Evolutionary conservation across 2,888 invertebrate species (phyloP).

Genomic region (Tetanocera ferruginea): DNA sequence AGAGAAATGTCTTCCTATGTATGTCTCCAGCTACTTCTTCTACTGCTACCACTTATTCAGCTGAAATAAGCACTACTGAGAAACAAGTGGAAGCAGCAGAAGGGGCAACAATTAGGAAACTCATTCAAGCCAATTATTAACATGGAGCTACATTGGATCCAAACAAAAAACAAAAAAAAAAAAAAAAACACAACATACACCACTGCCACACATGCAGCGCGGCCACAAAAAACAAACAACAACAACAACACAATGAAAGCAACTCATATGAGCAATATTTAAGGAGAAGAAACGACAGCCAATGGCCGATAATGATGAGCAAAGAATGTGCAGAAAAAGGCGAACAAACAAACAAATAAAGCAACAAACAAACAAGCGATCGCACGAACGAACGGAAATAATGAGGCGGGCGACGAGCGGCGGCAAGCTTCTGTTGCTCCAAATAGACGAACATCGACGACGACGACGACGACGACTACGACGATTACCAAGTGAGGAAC

Average conservation of each 20-base stretch:
- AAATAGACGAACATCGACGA: neutral
- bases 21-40: neutral
- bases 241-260: slow-evolving; percentile 21
- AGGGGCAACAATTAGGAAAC: slow-evolving; percentile 63
- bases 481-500: slow-evolving; percentile 22
- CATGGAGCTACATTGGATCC: slow-evolving; percentile 48
- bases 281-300: slow-evolving; percentile 3
- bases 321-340: slow-evolving; percentile 30
- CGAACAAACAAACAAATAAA: slow-evolving; percentile 2
- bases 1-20: slow-evolving; percentile 34
- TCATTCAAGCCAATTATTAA: slow-evolving; percentile 68
- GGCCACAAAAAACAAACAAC: neutral
- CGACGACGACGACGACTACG: neutral
- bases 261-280: slow-evolving; percentile 34
- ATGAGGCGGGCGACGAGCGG: neutral
- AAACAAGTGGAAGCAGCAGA: slow-evolving; percentile 29
- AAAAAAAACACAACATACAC: neutral
- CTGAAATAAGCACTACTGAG: neutral
- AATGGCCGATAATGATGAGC: slow-evolving; percentile 35
- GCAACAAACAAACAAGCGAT: neutral
- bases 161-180: neutral
- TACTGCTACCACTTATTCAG: neutral
- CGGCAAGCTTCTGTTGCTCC: slow-evolving; percentile 1
- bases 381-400: slow-evolving; percentile 4
- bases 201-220: slow-evolving; percentile 23